These are phyloP conservation scores for Butorides virescens DNA, from an alignment of 2,113 vertebrate species.

Conservation along the genomic window DNA sequence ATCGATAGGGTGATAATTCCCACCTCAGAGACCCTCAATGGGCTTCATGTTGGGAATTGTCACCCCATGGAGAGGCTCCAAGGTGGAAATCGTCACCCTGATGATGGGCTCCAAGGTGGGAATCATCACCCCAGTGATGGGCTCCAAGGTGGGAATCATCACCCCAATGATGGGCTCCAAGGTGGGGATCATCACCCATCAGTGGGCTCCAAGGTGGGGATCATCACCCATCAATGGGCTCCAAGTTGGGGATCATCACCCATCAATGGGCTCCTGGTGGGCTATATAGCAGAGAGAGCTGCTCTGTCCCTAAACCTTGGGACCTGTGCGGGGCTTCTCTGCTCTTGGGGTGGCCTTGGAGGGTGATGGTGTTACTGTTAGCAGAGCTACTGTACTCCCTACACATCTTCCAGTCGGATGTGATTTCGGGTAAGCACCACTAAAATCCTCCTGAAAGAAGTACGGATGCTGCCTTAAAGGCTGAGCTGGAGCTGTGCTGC, in stretches of 20 bases:
- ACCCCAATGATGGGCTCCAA: rapidly evolving
- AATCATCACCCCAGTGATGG: neutral
- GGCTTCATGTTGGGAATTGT: neutral
- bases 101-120: neutral
- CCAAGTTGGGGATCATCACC: neutral
- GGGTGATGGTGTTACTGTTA: too few species aligned
- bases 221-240: rapidly evolving
- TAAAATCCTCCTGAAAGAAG: rapidly evolving
- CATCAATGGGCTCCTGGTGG: neutral
- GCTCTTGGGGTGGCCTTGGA: rapidly evolving
- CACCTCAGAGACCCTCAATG: neutral
- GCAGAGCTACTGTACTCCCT: neutral
- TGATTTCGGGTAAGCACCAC: rapidly evolving
- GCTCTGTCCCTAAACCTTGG: rapidly evolving
- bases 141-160: neutral
- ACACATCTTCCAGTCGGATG: rapidly evolving
- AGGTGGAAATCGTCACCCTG: neutral
- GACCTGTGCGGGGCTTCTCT: rapidly evolving
- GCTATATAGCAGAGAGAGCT: neutral
- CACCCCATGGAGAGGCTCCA: neutral
- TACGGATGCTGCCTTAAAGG: neutral
- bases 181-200: neutral
- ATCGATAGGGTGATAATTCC: rapidly evolving
- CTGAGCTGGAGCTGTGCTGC: rapidly evolving
- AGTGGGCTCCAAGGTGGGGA: neutral